These are phyloP conservation scores for Pollenia angustigena DNA, from an alignment of 2,888 invertebrate species.

Conservation along the genomic window DNA sequence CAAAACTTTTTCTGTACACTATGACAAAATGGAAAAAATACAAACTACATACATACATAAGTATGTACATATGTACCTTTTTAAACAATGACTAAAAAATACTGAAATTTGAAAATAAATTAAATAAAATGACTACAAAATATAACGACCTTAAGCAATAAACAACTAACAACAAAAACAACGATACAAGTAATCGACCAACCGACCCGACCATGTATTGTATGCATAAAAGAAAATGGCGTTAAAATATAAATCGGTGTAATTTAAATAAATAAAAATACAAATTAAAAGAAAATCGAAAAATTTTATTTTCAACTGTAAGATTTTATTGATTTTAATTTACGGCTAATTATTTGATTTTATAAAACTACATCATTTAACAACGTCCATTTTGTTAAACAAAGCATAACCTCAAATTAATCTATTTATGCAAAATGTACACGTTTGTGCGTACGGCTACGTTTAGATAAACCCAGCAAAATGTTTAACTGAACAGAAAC, in stretches of 20 bases:
- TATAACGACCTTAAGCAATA: conserved; percentile 62
- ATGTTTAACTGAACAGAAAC: not conserved
- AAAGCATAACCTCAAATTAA: conserved; percentile 34
- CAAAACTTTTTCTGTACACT: not conserved
- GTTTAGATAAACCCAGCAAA: conserved; percentile 32
- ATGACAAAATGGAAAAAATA: too few species aligned
- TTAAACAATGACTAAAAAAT: conserved; percentile 48
- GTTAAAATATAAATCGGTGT: conserved; percentile 25
- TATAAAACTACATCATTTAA: not conserved
- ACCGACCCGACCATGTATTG: not conserved
- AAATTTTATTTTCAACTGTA: conserved; percentile 1
- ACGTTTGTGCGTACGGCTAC: not conserved
- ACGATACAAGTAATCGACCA: conserved; percentile 12
- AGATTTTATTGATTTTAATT: conserved; percentile 10
- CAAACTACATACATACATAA: too few species aligned
- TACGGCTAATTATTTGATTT: conserved; percentile 12
- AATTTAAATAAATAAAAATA: not conserved
- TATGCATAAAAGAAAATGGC: conserved; percentile 11
- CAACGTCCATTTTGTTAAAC: conserved; percentile 35
- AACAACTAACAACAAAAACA: conserved; percentile 36
- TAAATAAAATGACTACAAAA: conserved; percentile 52
- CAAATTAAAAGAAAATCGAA: not conserved
- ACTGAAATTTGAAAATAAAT: conserved; percentile 33
- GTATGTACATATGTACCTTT: too few species aligned
- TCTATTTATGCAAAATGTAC: conserved; percentile 10